A percentile compares a stretch with the other conserved stretches of the same genome.
Evolutionary conservation across 2,797 vertebrate species (phyloP).

Genomic region (Hafferia zeledoni): DNA sequence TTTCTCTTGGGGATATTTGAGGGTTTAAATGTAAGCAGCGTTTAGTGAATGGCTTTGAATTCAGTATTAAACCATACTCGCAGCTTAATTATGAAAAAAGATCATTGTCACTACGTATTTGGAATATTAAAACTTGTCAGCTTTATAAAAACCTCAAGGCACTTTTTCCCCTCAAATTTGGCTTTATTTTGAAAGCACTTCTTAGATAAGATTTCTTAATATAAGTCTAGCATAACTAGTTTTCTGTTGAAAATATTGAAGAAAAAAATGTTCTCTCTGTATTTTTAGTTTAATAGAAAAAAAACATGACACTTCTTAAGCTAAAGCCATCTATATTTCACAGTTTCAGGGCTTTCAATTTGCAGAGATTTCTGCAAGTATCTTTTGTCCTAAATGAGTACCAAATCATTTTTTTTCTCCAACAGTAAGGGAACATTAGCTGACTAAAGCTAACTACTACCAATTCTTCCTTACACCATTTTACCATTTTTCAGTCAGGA

Average conservation of each 20-base stretch:
- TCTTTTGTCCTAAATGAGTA: background rate
- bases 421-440: background rate
- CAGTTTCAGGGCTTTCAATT: background rate
- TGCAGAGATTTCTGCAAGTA: background rate
- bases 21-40: background rate
- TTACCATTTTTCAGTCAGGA: background rate
- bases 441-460: background rate
- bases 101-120: slow-evolving; percentile 21
- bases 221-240: slow-evolving; percentile 49
- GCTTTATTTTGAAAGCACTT: slow-evolving; percentile 28
- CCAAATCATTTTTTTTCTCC: background rate
- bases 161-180: background rate
- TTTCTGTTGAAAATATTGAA: slow-evolving; percentile 49
- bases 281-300: slow-evolving; percentile 32
- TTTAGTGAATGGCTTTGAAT: slow-evolving; percentile 10
- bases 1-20: background rate
- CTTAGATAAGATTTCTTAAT: slow-evolving; percentile 54
- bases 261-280: background rate
- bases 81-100: slow-evolving; percentile 36
- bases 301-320: slow-evolving; percentile 25
- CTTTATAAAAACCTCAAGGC: slow-evolving; percentile 46
- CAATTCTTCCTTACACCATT: background rate
- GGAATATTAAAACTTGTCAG: slow-evolving; percentile 43
- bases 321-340: background rate
- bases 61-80: background rate